These are phyloP conservation scores for Drosophila barbarae DNA, from an alignment of 2,888 invertebrate genomes.

Conservation along the genomic window DNA sequence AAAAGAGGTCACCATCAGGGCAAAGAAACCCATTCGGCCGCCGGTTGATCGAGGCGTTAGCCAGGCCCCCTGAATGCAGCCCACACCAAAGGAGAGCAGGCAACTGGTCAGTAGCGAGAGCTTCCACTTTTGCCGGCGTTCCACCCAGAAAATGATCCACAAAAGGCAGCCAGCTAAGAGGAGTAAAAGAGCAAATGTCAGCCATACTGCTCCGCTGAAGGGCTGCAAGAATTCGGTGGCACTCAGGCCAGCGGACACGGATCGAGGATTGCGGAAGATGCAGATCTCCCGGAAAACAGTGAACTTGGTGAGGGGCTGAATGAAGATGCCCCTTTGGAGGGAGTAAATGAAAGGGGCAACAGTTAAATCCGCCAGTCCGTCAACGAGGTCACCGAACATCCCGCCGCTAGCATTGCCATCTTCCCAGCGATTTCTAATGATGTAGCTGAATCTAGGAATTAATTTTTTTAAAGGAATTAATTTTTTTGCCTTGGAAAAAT, in stretches of 20 bases:
- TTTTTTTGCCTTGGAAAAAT: rapidly evolving
- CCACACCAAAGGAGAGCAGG: conserved; percentile 80
- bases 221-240: conserved; percentile 82
- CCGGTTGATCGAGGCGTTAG: conserved; percentile 79
- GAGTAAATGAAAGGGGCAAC: conserved; percentile 51
- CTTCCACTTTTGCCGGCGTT: conserved; percentile 47
- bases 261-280: conserved; percentile 82
- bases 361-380: conserved; percentile 62
- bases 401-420: conserved; percentile 66
- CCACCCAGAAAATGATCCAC: conserved; percentile 75
- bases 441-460: conserved; percentile 41
- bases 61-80: conserved; percentile 81
- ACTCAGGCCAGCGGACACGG: conserved; percentile 80
- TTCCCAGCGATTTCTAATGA: conserved; percentile 65
- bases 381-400: conserved; percentile 63
- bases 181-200: conserved; percentile 78
- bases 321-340: conserved; percentile 46
- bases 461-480: rapidly evolving
- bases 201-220: conserved; percentile 82
- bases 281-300: conserved; percentile 79
- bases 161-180: conserved; percentile 75
- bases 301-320: conserved; percentile 51
- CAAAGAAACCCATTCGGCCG: conserved; percentile 77
- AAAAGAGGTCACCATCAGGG: conserved; percentile 77
- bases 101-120: conserved; percentile 74